phyloP scores from a whole-genome alignment of 2,113 vertebrate genomes.

The Columba janthina region DNA sequence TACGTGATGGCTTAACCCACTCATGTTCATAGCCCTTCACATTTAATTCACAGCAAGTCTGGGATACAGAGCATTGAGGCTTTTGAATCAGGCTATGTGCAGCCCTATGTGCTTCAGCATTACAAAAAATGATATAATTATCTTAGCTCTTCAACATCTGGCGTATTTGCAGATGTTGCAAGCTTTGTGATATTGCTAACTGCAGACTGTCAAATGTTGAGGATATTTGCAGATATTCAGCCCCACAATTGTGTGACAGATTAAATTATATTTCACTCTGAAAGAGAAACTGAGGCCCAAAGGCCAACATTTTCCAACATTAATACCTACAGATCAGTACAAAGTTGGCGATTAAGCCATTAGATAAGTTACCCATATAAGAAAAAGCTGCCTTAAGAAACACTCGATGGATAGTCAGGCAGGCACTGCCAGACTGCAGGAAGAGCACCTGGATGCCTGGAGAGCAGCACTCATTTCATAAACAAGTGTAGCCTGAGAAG shows the following conservation, averaged over 20 bases:
- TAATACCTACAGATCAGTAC: background rate
- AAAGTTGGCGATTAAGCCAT: background rate
- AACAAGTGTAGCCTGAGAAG: background rate
- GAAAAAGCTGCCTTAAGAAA: background rate
- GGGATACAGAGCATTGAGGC: background rate
- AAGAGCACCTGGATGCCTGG: background rate
- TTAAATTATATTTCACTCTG: background rate
- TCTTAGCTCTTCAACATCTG: background rate
- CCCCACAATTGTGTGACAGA: background rate
- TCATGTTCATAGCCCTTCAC: background rate
- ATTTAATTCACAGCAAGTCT: constrained; percentile 13
- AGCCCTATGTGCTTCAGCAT: background rate
- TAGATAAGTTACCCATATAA: background rate
- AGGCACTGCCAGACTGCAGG: background rate
- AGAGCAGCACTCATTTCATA: background rate
- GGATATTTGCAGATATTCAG: background rate
- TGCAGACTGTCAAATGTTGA: background rate
- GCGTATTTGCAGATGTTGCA: background rate
- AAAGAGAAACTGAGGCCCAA: background rate
- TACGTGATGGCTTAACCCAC: constrained; percentile 8
- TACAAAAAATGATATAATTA: background rate
- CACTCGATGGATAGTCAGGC: background rate
- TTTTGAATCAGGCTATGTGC: background rate
- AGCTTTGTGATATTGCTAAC: background rate
- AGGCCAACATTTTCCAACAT: background rate